A percentile compares a stretch with the other conserved stretches of the same genome.
These are phyloP conservation scores for Nomada fucata DNA, from an alignment of 2,888 invertebrate species.

Conservation along the genomic window DNA sequence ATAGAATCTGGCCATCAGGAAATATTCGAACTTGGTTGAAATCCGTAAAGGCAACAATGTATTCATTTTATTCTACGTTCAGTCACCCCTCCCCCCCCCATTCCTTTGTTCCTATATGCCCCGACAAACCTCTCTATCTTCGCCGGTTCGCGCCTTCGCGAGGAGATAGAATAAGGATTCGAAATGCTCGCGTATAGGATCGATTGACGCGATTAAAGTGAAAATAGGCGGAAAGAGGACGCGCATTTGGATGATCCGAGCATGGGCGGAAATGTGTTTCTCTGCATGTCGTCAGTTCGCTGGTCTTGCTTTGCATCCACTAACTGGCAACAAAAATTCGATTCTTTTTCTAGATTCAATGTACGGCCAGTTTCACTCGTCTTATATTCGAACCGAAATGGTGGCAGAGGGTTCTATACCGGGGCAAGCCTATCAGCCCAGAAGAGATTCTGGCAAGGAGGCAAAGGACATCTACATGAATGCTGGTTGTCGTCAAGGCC, in stretches of 20 bases:
- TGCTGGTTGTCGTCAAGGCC: constrained; percentile 43
- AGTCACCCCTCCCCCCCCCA: too few species aligned
- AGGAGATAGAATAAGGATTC: too few species aligned
- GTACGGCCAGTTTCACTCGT: constrained; percentile 61
- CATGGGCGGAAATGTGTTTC: constrained; percentile 59
- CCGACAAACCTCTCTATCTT: too few species aligned
- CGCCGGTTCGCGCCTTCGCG: too few species aligned
- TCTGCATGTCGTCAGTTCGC: constrained; percentile 45
- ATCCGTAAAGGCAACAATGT: too few species aligned
- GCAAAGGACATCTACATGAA: constrained; percentile 55
- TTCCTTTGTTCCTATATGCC: too few species aligned
- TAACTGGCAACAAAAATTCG: constrained; percentile 60
- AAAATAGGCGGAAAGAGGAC: background rate
- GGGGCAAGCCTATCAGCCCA: constrained; percentile 48
- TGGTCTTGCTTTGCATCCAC: constrained; percentile 15
- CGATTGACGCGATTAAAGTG: background rate
- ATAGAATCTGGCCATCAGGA: too few species aligned
- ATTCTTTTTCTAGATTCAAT: constrained; percentile 71
- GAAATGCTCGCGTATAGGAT: background rate
- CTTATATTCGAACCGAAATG: constrained; percentile 57
- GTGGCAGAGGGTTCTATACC: constrained; percentile 36
- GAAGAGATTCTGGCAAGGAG: constrained; percentile 48
- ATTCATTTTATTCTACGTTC: too few species aligned
- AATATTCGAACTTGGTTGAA: too few species aligned
- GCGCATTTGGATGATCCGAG: constrained; percentile 40